phyloP scores from a whole-genome alignment of 2,113 vertebrate species.

The Gulo gulo region DNA sequence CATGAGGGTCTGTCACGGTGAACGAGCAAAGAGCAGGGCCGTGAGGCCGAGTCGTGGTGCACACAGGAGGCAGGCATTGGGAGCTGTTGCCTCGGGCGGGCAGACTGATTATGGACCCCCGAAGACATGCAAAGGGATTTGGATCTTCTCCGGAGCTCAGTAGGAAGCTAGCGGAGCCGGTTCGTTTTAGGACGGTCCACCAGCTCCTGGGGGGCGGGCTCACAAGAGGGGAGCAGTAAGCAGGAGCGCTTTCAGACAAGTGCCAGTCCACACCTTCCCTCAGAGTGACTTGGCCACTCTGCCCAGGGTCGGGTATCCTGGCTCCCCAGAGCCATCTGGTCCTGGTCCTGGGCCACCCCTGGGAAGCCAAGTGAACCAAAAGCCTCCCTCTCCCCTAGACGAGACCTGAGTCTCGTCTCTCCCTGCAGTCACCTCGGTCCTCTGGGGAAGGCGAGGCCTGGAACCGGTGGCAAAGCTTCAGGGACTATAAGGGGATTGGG shows the following conservation, averaged over 20 bases:
- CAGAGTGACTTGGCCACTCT: not conserved
- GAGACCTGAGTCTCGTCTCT: too few relatives aligned
- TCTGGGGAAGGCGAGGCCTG: not conserved
- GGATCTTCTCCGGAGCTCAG: not conserved
- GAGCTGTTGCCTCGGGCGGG: fast-evolving
- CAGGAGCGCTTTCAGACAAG: too few relatives aligned
- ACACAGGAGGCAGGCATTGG: not conserved
- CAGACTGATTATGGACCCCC: fast-evolving
- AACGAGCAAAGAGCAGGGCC: not conserved
- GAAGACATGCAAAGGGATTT: not conserved
- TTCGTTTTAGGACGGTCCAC: not conserved
- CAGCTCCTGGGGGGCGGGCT: not conserved
- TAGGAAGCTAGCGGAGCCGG: not conserved
- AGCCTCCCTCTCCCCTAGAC: not conserved
- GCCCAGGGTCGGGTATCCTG: not conserved
- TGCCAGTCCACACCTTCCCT: not conserved
- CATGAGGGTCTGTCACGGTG: fast-evolving
- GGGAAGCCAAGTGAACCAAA: not conserved
- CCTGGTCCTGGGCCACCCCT: not conserved
- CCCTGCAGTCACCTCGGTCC: fast-evolving
- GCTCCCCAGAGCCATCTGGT: not conserved
- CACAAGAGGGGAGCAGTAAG: not conserved
- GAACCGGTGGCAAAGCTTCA: not conserved
- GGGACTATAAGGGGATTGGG: not conserved
- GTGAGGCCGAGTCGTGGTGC: fast-evolving